Evolutionary conservation across 2,797 vertebrate species (phyloP), one percentile per base, ranked within the genome.

Genomic region (Leptatherina wallacei): DNA sequence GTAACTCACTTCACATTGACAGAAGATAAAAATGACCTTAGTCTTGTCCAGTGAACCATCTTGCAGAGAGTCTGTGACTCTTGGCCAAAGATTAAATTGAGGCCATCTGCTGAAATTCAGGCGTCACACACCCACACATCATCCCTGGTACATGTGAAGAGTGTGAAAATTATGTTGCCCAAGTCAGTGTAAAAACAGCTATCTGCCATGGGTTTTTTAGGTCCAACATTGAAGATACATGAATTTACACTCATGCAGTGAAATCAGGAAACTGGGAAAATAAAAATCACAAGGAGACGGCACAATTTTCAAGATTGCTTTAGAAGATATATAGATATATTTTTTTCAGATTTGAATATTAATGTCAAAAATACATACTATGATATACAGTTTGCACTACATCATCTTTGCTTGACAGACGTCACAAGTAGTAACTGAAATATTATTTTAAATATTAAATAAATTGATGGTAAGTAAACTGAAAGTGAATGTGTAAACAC

Each of bases 361-460:
- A 96, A 97, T 96, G 96, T 97, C 96, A 99, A 99, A 99, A 99
- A 99, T 99, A 99, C 96, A 96, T 95, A 95, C 95, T 96, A 96
- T 98, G 96, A 98, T 98, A 98, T 96, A 98, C 97, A 96, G 95
- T 96, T 96, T 97, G 94, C 96, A 98, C 97, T 98, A 99, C 96
- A 96, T 98, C 95, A 97, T 96, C 95, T 96, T 96, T 94, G 94
- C 94, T 95, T 96, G 96, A 98, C 96, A 95, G 96, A 97, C 93
- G 92, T 95, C 96, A 97, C 96, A 96, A 96, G 96, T 96, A 96
- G 94, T 96, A 98, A 97, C 96, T 96, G 95, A 98, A 98, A 97
- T 95, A 97, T 97, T 92, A 92, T 92, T 94, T 96, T 99, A 99
- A 99, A 99, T 99, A 99, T 99, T 99, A 99, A 99, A 99, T 99